phyloP scores from a whole-genome alignment of 2,888 invertebrate species.

The Stenoptilia bipunctidactyla region DNA sequence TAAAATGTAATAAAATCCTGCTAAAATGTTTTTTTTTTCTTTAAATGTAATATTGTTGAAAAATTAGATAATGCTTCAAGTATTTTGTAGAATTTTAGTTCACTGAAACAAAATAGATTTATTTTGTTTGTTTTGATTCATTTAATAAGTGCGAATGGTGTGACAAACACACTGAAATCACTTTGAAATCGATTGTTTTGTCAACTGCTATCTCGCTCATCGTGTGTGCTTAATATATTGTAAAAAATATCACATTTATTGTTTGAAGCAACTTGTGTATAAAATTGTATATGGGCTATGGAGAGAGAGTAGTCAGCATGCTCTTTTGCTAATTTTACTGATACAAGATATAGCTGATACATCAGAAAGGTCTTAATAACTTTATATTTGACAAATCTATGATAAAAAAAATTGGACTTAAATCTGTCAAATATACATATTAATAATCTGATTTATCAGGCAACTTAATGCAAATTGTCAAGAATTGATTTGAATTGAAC shows the following conservation, averaged over 20 bases:
- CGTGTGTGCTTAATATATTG: slow-evolving; percentile 32
- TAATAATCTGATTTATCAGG: neutral
- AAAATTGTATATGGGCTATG: slow-evolving; percentile 57
- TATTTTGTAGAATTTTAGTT: neutral
- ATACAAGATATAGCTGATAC: no score
- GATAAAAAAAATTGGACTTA: no score
- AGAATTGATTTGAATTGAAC: neutral
- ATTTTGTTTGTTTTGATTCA: slow-evolving; percentile 25
- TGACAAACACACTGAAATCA: slow-evolving; percentile 36
- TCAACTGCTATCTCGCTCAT: slow-evolving; percentile 26
- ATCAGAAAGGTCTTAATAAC: no score
- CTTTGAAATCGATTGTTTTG: slow-evolving; percentile 17
- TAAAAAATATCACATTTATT: slow-evolving; percentile 47
- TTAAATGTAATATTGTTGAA: neutral
- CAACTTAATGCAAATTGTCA: neutral
- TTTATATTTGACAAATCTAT: no score
- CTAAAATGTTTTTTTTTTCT: neutral
- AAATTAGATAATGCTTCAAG: neutral
- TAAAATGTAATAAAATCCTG: no score
- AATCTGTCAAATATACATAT: neutral
- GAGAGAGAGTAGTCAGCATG: slow-evolving; percentile 37
- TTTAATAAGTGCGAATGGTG: slow-evolving; percentile 28
- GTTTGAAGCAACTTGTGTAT: slow-evolving; percentile 44
- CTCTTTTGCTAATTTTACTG: slow-evolving; percentile 18
- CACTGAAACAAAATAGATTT: neutral